Base-by-base conservation (phyloP, 1,140 invertebrate species). In the Drosophila burlai region DNA sequence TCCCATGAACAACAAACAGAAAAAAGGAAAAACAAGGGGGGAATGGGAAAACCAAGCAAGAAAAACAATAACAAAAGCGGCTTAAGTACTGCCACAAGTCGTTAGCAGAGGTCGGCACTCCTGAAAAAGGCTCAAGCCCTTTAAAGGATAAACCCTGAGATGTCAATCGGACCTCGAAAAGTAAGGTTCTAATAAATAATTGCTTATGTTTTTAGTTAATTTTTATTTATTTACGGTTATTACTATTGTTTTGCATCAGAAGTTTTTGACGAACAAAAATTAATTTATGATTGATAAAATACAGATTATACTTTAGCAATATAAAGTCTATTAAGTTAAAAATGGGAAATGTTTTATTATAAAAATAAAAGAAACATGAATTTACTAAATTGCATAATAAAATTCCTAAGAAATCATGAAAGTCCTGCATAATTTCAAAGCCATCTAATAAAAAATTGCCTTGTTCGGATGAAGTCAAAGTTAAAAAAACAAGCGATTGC, bases 11-110 rank as follows among this genome's bases (percentile, higher is more conserved):
- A 74, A 57, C 58, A 57, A 76, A 36, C 47, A 26, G 21, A 36
- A 58, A 59, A 71, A 24, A 40, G 21, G 29, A 16, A 40, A 49
- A 47, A 26, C 18, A 21, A 50, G 54, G n/a, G 16, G 16, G 10
- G 40, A 15, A 40, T 38, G 24, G 45, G 42, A 49, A 24, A 62
- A 43, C 34, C 57, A 47, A 61, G 13, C 26, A 40, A 74, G 55
- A 59, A 72, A 71, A 72, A 72, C 68, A 74, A 73, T 73, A 74
- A 73, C 68, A 74, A 74, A 65, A 64, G 52, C 62, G 64, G 59
- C 81, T 79, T 83, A 79, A 76, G 57, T 69, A 45, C 64, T 69
- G 71, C 42, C 61, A 65, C 69, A 75, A 80, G 55, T 83, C 60
- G 81, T 64, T 81, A 61, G 60, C 57, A 26, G 47, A 64, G 73